Evolutionary conservation across 2,888 invertebrate species (phyloP).

Genomic region (Sceliomorpha sp.): DNA sequence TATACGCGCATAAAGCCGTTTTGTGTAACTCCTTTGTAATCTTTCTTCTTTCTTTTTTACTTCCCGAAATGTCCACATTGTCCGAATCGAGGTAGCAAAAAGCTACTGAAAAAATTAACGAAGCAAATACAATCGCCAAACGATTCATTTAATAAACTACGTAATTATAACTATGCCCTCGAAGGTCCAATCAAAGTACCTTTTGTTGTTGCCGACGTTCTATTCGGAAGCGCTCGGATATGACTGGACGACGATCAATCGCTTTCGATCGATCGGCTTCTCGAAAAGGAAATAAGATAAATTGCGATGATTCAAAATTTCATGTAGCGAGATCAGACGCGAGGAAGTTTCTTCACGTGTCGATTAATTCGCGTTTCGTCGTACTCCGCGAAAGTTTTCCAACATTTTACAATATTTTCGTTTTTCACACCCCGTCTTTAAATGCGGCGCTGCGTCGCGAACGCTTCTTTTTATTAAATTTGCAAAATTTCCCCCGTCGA

Average conservation of each 20-base stretch:
- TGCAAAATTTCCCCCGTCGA: conserved; percentile 34
- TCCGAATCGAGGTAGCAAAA: conserved; percentile 50
- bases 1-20: conserved; percentile 17
- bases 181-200: conserved; percentile 42
- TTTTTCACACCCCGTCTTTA: no score
- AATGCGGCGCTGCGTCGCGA: background rate
- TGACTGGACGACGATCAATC: no score
- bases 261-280: no score
- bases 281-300: no score
- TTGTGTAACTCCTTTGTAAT: conserved; percentile 50
- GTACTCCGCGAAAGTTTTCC: no score
- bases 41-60: conserved; percentile 29
- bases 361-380: no score
- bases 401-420: no score
- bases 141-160: conserved; percentile 53
- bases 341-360: no score
- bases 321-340: no score
- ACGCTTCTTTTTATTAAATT: conserved; percentile 23
- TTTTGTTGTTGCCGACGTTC: conserved; percentile 44
- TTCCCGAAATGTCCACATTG: conserved; percentile 41
- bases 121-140: conserved; percentile 53
- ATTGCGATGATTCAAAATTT: no score
- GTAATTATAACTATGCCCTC: conserved; percentile 45
- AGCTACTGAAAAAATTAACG: conserved; percentile 56
- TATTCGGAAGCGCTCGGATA: no score